phyloP scores from a whole-genome alignment of 2,888 invertebrate genomes.

The Cheilosia scutellata region DNA sequence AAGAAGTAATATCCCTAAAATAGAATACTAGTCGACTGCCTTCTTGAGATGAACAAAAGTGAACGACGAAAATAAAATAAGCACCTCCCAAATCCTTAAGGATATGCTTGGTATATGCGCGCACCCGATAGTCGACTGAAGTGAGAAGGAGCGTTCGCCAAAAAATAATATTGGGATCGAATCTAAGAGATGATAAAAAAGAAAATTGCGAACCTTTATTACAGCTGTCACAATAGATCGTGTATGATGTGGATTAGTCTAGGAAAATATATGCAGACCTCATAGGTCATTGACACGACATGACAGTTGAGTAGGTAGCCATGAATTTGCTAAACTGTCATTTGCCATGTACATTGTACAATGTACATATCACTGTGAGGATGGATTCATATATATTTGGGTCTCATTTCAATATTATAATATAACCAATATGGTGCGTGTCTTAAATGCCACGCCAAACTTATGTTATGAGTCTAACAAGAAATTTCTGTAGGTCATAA shows the following conservation, averaged over 20 bases:
- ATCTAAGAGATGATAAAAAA: constrained; percentile 16
- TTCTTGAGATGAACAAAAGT: not conserved
- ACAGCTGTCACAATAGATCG: constrained; percentile 33
- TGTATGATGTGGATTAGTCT: constrained; percentile 29
- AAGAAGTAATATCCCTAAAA: not conserved
- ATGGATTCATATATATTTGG: not conserved
- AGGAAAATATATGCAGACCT: constrained; percentile 30
- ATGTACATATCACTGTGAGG: not conserved
- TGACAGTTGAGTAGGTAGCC: not conserved
- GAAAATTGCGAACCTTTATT: constrained; percentile 40
- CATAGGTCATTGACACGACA: constrained; percentile 3
- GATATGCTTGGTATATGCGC: constrained; percentile 20
- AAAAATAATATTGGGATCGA: constrained; percentile 24
- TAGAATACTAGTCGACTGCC: not conserved
- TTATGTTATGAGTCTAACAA: not conserved
- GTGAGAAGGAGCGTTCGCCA: not conserved
- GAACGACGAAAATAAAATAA: not conserved
- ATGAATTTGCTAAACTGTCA: constrained; percentile 9
- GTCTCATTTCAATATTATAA: not conserved
- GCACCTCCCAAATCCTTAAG: not conserved
- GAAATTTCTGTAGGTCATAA: not conserved
- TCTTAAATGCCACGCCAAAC: not conserved
- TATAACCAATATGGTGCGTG: not conserved
- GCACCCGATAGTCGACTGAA: not conserved
- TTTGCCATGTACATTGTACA: not conserved